Base-by-base conservation (phyloP, 2,888 invertebrate species). In the Hirtodrosophila cameraria region DNA sequence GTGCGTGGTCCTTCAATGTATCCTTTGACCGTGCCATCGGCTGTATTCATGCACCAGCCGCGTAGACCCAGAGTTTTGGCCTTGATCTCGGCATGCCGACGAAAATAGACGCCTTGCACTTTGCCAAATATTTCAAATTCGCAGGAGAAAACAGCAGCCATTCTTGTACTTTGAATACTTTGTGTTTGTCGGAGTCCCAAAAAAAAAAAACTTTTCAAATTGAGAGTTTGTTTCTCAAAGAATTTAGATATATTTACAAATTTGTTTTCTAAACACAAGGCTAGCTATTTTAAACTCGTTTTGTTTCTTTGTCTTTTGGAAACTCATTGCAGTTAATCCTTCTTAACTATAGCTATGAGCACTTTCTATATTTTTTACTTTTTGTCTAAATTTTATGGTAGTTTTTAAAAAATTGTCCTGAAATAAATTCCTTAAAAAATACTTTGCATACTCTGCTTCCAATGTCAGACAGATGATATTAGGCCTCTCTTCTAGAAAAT, bases 1-100 rank as follows among this genome's bases (percentile, higher is more conserved):
- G 80, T 71, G 58, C 88, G 82, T 3, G 91, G 88, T 5, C 94
- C 94, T 89, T 94, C 93, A 36, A 94, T 75, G 45, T 91, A 89
- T 6, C 94, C 94, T 55, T 92, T 89, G 0, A 95, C 94, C 0
- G 94, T 94, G 3, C 93, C 93, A 6, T 90, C 77, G 0, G 89
- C 72, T 0, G 94, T 94, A 75, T 95, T 95, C 93, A 92, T 93
- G 75, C 94, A 94, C 94, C 94, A 94, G 28, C 94, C 95, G 50
- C 90, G 91, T 6, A 95, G 62, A 1, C 92, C 92, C 25, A 94
- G 88, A 63, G 91, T 90, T 54, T 91, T 91, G 0, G 93, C 93
- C 81, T 93, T 92, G 54, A 91, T 90, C 82, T 93, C 92, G 0
- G 94, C 94, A 75, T 92, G 92, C 92, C 94, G 77, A 0, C 71